A percentile compares a stretch with the other conserved stretches of the same genome.
phyloP scores from a whole-genome alignment of 2,797 vertebrate genomes.

The Cyclura pinguis region DNA sequence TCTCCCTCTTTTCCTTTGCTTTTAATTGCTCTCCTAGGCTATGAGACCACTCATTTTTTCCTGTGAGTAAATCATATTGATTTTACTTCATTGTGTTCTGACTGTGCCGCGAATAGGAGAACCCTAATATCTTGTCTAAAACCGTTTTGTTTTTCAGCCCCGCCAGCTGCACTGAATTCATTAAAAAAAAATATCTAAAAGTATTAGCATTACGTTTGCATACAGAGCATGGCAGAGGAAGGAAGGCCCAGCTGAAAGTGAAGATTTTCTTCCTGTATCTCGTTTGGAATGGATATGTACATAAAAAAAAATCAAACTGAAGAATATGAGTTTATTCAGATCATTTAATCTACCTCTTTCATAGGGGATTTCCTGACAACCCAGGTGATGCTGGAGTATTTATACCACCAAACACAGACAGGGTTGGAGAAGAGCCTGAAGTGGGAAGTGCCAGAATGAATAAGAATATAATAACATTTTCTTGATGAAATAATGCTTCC shows the following conservation, averaged over 20 bases:
- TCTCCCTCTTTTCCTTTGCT: neutral
- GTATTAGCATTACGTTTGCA: neutral
- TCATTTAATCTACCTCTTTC: slow-evolving; percentile 41
- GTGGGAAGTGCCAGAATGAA: slow-evolving; percentile 52
- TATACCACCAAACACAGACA: slow-evolving; percentile 25
- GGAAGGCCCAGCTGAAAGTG: neutral
- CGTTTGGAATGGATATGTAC: neutral
- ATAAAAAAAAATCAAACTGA: neutral
- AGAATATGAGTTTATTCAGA: neutral
- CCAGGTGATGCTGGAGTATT: slow-evolving; percentile 1
- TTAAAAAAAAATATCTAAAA: too few species aligned
- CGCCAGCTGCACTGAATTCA: too few species aligned
- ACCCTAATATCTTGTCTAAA: neutral
- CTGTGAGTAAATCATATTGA: neutral
- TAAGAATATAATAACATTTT: slow-evolving; percentile 69
- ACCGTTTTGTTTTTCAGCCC: neutral
- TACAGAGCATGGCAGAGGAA: slow-evolving; percentile 7
- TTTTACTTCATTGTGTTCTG: neutral
- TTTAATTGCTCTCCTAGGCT: neutral
- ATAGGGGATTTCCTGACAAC: slow-evolving; percentile 36
- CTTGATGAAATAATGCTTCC: slow-evolving; percentile 74
- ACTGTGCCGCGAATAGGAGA: neutral
- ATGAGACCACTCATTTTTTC: neutral
- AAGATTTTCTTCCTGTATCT: slow-evolving; percentile 38
- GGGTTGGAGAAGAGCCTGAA: slow-evolving; percentile 40